Percentiles rank a stretch among this genome's conserved stretches.
Conservation (phyloP, 2,797 vertebrate genomes). For the Chelmon rostratus region DNA sequence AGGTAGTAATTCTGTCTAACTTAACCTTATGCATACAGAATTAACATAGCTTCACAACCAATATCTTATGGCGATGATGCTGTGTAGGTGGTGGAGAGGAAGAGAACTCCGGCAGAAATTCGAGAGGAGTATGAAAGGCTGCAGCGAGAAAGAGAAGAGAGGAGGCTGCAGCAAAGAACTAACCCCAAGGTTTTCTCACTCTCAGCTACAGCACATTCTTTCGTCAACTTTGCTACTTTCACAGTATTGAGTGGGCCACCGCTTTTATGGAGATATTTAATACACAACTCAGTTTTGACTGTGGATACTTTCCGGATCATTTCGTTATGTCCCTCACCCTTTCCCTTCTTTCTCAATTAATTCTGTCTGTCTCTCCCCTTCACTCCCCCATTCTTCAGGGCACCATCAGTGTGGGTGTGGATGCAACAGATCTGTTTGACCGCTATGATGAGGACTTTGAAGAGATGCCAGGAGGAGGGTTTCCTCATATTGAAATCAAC, state of each 20-base stretch:
- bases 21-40: neutral
- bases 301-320: slow-evolving; percentile 8
- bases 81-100: slow-evolving; percentile 94
- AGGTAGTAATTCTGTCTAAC: slow-evolving; percentile 85
- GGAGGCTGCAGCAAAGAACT: slow-evolving; percentile 96
- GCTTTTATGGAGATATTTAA: slow-evolving; percentile 4
- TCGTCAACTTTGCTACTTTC: slow-evolving; percentile 5
- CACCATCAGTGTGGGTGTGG: slow-evolving; percentile 96
- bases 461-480: slow-evolving; percentile 91
- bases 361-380: slow-evolving; percentile 15
- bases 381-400: slow-evolving; percentile 85
- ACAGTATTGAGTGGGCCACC: neutral
- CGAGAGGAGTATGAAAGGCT: slow-evolving; percentile 96
- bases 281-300: neutral
- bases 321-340: neutral
- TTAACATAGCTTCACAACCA: slow-evolving; percentile 8
- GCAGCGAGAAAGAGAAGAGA: slow-evolving; percentile 95
- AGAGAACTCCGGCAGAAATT: slow-evolving; percentile 95
- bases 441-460: slow-evolving; percentile 98
- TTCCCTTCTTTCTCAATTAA: slow-evolving; percentile 25
- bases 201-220: slow-evolving; percentile 2
- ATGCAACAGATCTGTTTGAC: slow-evolving; percentile 98
- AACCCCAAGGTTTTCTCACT: slow-evolving; percentile 93
- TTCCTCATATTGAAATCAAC: slow-evolving; percentile 98
- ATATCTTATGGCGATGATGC: slow-evolving; percentile 13